Base-by-base conservation (phyloP, 2,888 invertebrate genomes). In the Catocala sponsa region DNA sequence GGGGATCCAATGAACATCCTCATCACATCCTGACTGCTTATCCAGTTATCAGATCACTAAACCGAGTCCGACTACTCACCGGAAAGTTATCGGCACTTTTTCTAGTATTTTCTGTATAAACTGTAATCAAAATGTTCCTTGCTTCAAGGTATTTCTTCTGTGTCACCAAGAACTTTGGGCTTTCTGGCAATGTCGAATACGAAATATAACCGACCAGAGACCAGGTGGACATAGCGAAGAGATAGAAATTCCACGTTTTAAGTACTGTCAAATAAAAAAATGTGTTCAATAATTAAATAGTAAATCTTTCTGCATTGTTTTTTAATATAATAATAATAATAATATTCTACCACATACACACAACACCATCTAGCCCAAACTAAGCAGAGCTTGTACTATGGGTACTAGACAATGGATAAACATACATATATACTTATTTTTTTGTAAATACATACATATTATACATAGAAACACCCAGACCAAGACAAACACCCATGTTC, bases 241-340 rank as follows among this genome's bases (percentile, higher is more conserved):
- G 76, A 63, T 91, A 93, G 63, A 89, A 86, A 59, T 92, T 92
- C 93, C 93, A 94, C 25, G 88, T 85, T 59, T 91, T 85, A 12
- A 92, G 80, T n/a, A 89, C 92, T 92, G 83, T 59, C 91, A 88
- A 33, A 56, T 55, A n/a, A 55, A 53, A 7, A 38, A 47, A 15
- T 2, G 15, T 6, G 6, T 44, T 49, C 4, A 33, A n/a, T 49
- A 49, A 9, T 38, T 35, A 13, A 50, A 38, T 32, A 32, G 48
- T 6, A 10, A 43, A 43, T 43, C 11, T 43, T 15, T 15, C 15
- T 15, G 15, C 15, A 15, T 15, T 15, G 15, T 15, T 15, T 15
- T 15, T n/a, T n/a, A n/a, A n/a, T n/a, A n/a, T n/a, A n/a, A n/a
- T n/a, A n/a, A n/a, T n/a, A n/a, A n/a, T n/a, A n/a, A n/a, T n/a